Evolutionary conservation across 1,140 invertebrate genomes (phyloP).

Genomic region (Drosophila parvula): DNA sequence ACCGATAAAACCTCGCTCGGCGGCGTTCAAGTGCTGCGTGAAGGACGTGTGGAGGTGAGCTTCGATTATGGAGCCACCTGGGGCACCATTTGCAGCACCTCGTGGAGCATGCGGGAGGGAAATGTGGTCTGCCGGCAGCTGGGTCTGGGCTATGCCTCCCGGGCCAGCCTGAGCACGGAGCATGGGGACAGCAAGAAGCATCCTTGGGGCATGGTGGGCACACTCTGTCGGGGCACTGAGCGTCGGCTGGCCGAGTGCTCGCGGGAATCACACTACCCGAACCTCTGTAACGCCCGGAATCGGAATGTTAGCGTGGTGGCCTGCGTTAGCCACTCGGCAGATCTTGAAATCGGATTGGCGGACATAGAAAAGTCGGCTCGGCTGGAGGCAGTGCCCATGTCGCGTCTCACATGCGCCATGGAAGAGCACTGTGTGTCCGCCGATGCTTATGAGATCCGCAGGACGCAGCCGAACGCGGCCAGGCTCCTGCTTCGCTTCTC

Average conservation of each 20-base stretch:
- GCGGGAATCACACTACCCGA: constrained; percentile 85
- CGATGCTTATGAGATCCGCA: constrained; percentile 90
- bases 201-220: constrained; percentile 88
- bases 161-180: constrained; percentile 86
- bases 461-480: constrained; percentile 53
- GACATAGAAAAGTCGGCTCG: constrained; percentile 92
- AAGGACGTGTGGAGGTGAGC: constrained; percentile 86
- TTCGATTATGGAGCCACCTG: constrained; percentile 86
- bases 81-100: constrained; percentile 94
- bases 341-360: constrained; percentile 91
- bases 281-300: constrained; percentile 84
- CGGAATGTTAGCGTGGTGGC: constrained; percentile 90
- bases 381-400: constrained; percentile 93
- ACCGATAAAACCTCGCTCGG: constrained; percentile 6
- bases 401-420: constrained; percentile 96
- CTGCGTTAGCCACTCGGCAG: constrained; percentile 90
- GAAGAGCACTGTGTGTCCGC: constrained; percentile 96
- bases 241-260: constrained; percentile 88
- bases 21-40: constrained; percentile 23
- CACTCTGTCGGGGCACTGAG: constrained; percentile 91
- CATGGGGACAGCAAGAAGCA: constrained; percentile 87
- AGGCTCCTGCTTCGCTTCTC: constrained; percentile 72
- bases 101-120: constrained; percentile 93
- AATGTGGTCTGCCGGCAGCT: constrained; percentile 92
- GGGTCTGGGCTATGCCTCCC: constrained; percentile 90